These are phyloP conservation scores for Motacilla alba DNA, from an alignment of 2,113 vertebrate genomes.

Conservation along the genomic window DNA sequence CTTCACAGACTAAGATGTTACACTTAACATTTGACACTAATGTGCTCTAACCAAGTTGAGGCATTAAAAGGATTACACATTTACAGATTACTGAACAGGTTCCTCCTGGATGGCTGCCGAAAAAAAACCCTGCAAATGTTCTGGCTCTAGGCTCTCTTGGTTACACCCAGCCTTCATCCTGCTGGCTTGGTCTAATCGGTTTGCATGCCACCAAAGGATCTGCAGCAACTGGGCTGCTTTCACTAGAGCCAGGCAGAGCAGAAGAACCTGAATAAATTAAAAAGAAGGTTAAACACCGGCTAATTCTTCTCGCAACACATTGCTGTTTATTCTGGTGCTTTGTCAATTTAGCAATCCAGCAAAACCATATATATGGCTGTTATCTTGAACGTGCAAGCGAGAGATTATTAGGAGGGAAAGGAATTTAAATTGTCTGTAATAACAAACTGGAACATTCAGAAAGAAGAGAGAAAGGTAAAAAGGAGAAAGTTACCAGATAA, in stretches of 20 bases:
- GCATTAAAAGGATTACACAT: constrained; percentile 46
- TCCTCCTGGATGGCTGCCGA: constrained; percentile 11
- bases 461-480: background rate
- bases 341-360: constrained; percentile 25
- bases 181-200: background rate
- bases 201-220: background rate
- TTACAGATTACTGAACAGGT: constrained; percentile 40
- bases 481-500: background rate
- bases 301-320: background rate
- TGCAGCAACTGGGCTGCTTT: background rate
- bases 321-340: constrained; percentile 26
- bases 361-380: background rate
- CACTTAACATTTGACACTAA: constrained; percentile 55
- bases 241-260: background rate
- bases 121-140: background rate
- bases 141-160: background rate
- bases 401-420: constrained; percentile 26
- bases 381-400: constrained; percentile 6
- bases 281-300: background rate
- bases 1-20: background rate
- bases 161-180: background rate
- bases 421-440: constrained; percentile 9
- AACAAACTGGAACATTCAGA: background rate
- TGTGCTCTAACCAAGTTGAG: constrained; percentile 7
- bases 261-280: constrained; percentile 20